These are phyloP conservation scores for Rhimphoctona megacephalus DNA, from an alignment of 2,888 invertebrate species.

Conservation along the genomic window DNA sequence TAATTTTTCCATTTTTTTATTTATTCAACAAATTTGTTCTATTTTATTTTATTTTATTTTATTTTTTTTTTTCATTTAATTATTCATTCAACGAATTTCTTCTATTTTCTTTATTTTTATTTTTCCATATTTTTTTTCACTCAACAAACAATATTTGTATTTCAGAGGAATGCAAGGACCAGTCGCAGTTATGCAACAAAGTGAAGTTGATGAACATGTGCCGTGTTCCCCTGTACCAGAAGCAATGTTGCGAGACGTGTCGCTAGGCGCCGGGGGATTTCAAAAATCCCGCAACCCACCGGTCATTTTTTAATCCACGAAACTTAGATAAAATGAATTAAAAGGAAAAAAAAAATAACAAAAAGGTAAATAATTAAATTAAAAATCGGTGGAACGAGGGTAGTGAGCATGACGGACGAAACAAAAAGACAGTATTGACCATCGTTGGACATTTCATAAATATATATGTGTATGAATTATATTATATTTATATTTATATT, in stretches of 20 bases:
- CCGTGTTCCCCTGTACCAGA: conserved; percentile 92
- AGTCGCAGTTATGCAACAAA: conserved; percentile 94
- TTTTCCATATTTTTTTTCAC: not conserved
- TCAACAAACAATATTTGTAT: conserved; percentile 4
- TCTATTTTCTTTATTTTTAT: not conserved
- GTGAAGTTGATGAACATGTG: conserved; percentile 96
- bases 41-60: too few species aligned
- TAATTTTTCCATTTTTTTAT: not conserved
- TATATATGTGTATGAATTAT: conserved; percentile 45
- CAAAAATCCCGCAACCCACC: conserved; percentile 37
- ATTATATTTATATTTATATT: conserved; percentile 43
- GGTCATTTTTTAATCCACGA: conserved; percentile 27
- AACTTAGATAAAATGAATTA: conserved; percentile 57
- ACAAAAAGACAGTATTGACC: conserved; percentile 61
- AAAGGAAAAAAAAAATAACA: not conserved
- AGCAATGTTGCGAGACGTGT: conserved; percentile 96
- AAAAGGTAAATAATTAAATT: conserved; percentile 12
- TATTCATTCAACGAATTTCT: too few species aligned
- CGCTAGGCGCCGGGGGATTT: conserved; percentile 72
- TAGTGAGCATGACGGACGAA: conserved; percentile 33
- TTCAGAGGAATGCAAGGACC: conserved; percentile 91
- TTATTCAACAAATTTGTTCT: not conserved
- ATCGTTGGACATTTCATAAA: conserved; percentile 67
- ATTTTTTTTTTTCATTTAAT: too few species aligned
- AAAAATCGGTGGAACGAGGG: conserved; percentile 53